Evolutionary conservation across 2,888 invertebrate genomes (phyloP), one percentile per base, ranked within the genome.

Genomic region (Hipparchia sbordonii): DNA sequence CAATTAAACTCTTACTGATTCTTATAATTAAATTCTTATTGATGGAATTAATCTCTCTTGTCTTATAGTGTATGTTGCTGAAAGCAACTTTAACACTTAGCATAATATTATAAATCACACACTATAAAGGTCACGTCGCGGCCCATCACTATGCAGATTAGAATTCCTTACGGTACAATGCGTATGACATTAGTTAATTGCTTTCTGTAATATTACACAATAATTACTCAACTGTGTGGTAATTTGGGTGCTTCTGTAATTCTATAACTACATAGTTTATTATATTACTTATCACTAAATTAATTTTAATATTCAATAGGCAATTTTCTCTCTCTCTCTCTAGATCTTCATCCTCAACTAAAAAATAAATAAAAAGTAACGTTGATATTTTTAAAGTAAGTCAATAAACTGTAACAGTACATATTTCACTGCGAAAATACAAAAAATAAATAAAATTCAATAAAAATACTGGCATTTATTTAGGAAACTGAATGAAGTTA

Each of bases 101-200:
- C 1, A n/a, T n/a, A n/a, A n/a, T n/a, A 2, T 9, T 39, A 60
- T 60, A 33, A 60, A 60, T 60, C 33, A 39, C 33, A 60, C 59
- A 33, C 59, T 60, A 33, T 33, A 60, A 60, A 39, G 59, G 23
- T 60, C 39, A 10, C 33, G 59, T 60, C 39, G 4, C 33, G 59
- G 39, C 33, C 59, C 59, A 60, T 3, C 39, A 33, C 59, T 33
- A 60, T 60, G 59, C 59, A 60, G 33, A 60, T 60, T 33, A 33
- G 59, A 8, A 60, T 60, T 60, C 59, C 33, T 9, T 39, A 9
- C 59, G 33, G 33, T 9, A 33, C 33, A 39, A 8, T 60, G 33
- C 59, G 48, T 48, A 39, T 60, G 59, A 60, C 59, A 60, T 60
- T 60, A 60, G 59, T 60, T 39, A 60, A 60, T 60, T 60, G 33